Base-by-base conservation (phyloP, 2,113 vertebrate genomes). In the Nothocercus julius region DNA sequence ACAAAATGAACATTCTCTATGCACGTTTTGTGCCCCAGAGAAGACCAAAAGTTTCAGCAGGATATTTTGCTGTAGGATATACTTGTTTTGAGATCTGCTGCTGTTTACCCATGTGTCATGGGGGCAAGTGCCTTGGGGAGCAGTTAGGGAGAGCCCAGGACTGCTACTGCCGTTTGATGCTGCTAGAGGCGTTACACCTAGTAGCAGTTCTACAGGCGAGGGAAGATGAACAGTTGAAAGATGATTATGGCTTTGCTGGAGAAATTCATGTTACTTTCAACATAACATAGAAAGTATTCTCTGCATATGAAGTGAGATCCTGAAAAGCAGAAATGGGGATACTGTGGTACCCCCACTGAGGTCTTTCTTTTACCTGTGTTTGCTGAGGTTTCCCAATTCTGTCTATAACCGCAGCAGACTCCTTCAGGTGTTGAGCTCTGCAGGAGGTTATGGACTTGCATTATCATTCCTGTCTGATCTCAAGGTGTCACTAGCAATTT, bases 51-150 rank as follows among this genome's bases (percentile, higher is more conserved):
- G 3, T 6, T 78, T 85, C 51, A 18, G 24, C 2, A 13, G 45
- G 15, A 54, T 38, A 58, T 6, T 44, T 85, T 63, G 7, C 7
- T 72, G 42, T 54, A 81, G 68, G 44, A 5, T 45, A 30, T 18
- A 9, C 38, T 72, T 42, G 22, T 78, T 92, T 88, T 82, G 38
- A 79, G 15, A 42, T 38, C 28, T 93, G 47, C 32, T 75, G 32
- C 32, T 80, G 45, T 40, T 59, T 61, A 56, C 28, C 61, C 36
- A 20, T 7, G 72, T 1, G 11, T 0, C 1, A 2, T 2, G 27
- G 18, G 3, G 8, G 9, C n/a, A 7, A 13, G 34, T 87, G 62
- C 27, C 13, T 84, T 0, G 45, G 69, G 54, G 9, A 0, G 1
- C 54, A 54, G 42, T 38, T 53, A 78, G 59, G 64, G 44, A 19